Evolutionary conservation across 2,888 invertebrate genomes (phyloP).

Genomic region (Eilema depressum): DNA sequence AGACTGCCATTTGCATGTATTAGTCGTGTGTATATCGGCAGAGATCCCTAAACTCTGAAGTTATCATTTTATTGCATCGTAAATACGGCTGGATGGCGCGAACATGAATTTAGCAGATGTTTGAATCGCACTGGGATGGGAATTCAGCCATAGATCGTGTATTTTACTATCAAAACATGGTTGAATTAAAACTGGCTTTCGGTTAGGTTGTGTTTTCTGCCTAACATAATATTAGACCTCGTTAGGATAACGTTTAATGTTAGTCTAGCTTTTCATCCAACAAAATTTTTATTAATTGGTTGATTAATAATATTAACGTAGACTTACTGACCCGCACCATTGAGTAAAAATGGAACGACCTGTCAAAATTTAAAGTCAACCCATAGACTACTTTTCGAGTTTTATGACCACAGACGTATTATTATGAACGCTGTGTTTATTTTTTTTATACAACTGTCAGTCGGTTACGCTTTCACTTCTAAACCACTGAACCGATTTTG

Average conservation of each 20-base stretch:
- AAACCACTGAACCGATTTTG: too few species aligned
- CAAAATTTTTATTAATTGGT: neutral
- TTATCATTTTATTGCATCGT: slow-evolving; percentile 69
- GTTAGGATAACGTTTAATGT: neutral
- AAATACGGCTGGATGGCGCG: slow-evolving; percentile 58
- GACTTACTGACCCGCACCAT: too few species aligned
- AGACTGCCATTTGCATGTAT: slow-evolving; percentile 39
- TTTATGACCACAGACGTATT: too few species aligned
- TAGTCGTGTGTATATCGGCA: slow-evolving; percentile 28
- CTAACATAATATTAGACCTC: neutral
- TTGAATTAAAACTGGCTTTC: neutral
- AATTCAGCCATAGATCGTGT: slow-evolving; percentile 19
- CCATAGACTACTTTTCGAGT: too few species aligned
- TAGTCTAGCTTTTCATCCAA: neutral
- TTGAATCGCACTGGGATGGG: slow-evolving; percentile 23
- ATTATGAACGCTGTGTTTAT: too few species aligned
- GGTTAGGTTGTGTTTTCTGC: neutral
- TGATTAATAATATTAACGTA: neutral
- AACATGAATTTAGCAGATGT: slow-evolving; percentile 58
- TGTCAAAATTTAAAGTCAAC: too few species aligned
- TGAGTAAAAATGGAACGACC: too few species aligned
- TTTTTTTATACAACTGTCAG: too few species aligned
- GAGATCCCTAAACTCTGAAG: slow-evolving; percentile 62
- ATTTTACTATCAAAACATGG: slow-evolving; percentile 22
- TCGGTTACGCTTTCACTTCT: too few species aligned